Conservation (phyloP, 2,888 invertebrate genomes). For the Phyto melanocephala region DNA sequence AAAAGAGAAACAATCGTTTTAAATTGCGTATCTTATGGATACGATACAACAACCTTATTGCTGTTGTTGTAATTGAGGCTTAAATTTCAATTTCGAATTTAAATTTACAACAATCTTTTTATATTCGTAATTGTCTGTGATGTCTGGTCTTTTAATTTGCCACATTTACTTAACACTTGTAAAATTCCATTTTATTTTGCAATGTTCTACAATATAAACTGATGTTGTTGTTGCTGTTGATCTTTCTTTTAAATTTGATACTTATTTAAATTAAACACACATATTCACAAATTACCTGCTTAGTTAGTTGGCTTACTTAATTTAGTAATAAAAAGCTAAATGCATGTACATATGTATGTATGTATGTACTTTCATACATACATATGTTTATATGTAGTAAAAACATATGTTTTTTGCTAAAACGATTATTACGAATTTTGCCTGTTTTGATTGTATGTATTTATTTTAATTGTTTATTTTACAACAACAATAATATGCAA, state of each 20-base stretch:
- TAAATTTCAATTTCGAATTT: constrained; percentile 19
- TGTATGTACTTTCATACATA: neutral
- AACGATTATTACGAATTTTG: neutral
- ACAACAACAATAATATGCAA: constrained; percentile 45
- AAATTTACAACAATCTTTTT: constrained; percentile 29
- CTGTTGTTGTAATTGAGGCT: constrained; percentile 16
- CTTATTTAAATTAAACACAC: constrained; percentile 10
- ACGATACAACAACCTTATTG: neutral
- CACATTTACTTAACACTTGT: constrained; percentile 47
- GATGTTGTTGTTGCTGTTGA: neutral
- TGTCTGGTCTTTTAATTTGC: constrained; percentile 37
- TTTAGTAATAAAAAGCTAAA: no score
- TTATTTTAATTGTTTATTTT: constrained; percentile 5
- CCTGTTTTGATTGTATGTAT: neutral
- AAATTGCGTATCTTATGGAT: constrained; percentile 26
- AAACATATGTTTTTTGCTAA: neutral
- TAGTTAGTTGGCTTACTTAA: no score
- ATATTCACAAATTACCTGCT: no score
- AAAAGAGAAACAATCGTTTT: constrained; percentile 30
- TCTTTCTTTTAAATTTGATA: constrained; percentile 9
- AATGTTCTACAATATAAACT: neutral
- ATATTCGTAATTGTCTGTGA: neutral
- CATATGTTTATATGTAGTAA: constrained; percentile 4
- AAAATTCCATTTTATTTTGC: neutral
- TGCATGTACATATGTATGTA: no score